A percentile compares a stretch with the other conserved stretches of the same genome.
Evolutionary conservation across 2,113 vertebrate species (phyloP).

Genomic region (Pungitius pungitius): DNA sequence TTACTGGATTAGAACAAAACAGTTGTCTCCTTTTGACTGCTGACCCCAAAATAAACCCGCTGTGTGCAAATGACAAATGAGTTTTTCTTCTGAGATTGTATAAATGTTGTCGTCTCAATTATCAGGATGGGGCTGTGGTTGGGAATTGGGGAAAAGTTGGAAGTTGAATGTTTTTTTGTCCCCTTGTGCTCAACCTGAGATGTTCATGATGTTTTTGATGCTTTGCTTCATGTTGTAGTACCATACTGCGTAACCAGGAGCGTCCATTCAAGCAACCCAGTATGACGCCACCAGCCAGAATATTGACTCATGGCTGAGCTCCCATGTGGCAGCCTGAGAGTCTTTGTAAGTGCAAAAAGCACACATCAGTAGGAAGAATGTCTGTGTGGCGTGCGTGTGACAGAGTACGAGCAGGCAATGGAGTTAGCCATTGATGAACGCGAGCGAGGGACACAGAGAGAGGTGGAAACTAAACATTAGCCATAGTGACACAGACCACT

Average conservation of each 20-base stretch:
- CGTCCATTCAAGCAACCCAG: slow-evolving; percentile 57
- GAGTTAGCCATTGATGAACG: slow-evolving; percentile 33
- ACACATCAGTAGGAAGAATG: slow-evolving; percentile 10
- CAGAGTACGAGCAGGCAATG: slow-evolving; percentile 32
- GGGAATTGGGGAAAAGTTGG: too few relatives aligned
- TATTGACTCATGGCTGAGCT: slow-evolving; percentile 39
- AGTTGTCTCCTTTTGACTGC: neutral
- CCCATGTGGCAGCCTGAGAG: slow-evolving; percentile 13
- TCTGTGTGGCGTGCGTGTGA: slow-evolving; percentile 26
- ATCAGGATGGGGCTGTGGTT: too few relatives aligned
- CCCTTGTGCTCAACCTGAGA: too few relatives aligned
- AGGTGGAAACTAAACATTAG: neutral
- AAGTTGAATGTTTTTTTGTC: too few relatives aligned
- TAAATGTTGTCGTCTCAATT: too few relatives aligned
- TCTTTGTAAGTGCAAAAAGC: slow-evolving; percentile 19
- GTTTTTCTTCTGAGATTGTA: neutral
- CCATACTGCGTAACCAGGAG: slow-evolving; percentile 37
- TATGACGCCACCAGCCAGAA: slow-evolving; percentile 59
- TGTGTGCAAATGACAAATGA: neutral
- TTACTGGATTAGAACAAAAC: slow-evolving; percentile 11
- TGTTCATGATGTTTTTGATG: too few relatives aligned
- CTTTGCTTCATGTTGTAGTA: too few relatives aligned
- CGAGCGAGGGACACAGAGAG: slow-evolving; percentile 7
- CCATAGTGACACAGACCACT: neutral
- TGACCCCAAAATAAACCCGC: neutral